Evolutionary conservation across 2,797 vertebrate species (phyloP).

Genomic region (Aratinga solstitialis): DNA sequence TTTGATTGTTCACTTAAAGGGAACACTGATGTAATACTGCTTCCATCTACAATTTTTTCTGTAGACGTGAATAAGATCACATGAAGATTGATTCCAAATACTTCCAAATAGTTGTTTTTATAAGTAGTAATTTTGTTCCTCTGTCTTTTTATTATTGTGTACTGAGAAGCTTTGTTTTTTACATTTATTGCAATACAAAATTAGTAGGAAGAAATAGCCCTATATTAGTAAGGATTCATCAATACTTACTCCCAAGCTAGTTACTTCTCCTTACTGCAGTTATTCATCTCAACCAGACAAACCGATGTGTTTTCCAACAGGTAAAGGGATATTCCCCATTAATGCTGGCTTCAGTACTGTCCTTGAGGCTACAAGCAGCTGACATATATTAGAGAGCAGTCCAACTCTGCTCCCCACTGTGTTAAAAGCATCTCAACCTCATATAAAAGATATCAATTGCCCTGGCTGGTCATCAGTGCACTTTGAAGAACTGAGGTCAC

Average conservation of each 20-base stretch:
- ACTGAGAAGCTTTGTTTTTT: not conserved
- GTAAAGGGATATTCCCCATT: not conserved
- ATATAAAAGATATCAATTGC: not conserved
- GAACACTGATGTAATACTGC: not conserved
- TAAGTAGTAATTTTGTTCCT: not conserved
- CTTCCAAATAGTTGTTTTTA: not conserved
- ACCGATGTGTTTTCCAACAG: not conserved
- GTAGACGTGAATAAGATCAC: not conserved
- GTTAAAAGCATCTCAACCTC: not conserved
- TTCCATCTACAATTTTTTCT: not conserved
- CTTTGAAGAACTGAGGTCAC: not conserved
- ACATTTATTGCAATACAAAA: not conserved
- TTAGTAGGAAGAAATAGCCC: not conserved
- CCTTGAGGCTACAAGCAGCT: not conserved
- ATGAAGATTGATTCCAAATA: not conserved
- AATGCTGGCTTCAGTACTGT: not conserved
- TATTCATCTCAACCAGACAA: not conserved
- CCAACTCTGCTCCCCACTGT: not conserved
- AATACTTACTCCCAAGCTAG: not conserved
- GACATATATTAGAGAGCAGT: not conserved
- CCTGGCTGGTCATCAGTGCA: not conserved
- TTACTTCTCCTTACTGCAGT: not conserved
- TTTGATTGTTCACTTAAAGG: not conserved
- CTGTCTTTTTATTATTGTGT: not conserved
- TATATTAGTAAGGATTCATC: not conserved